A percentile compares a stretch with the other conserved stretches of the same genome.
phyloP scores from a whole-genome alignment of 2,113 vertebrate species.

The Nanorana parkeri region DNA sequence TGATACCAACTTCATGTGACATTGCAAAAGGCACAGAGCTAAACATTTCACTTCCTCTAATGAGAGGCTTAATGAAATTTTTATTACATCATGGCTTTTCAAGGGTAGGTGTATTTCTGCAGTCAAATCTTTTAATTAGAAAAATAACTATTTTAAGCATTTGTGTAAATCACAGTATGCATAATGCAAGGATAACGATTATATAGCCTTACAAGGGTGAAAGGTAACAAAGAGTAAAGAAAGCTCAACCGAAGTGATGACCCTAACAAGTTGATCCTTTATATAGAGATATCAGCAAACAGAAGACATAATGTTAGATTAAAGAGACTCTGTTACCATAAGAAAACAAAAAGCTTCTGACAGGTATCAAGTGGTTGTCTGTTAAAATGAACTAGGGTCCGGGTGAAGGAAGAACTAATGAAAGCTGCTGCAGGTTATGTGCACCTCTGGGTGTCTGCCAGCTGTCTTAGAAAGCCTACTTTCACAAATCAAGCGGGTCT shows the following conservation, averaged over 20 bases:
- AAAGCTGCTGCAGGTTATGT: too few relatives aligned
- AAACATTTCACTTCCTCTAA: background rate
- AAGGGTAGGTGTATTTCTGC: constrained; percentile 22
- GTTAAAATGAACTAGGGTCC: too few relatives aligned
- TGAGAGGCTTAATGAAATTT: constrained; percentile 17
- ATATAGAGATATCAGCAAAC: too few relatives aligned
- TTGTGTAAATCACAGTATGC: constrained; percentile 44
- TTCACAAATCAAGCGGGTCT: too few relatives aligned
- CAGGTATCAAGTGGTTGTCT: too few relatives aligned
- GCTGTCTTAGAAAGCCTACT: too few relatives aligned
- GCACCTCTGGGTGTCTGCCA: too few relatives aligned
- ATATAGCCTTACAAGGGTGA: background rate
- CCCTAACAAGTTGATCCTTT: background rate
- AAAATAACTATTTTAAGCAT: constrained; percentile 42
- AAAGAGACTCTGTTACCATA: too few relatives aligned
- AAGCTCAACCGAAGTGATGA: background rate
- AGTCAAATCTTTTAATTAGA: constrained; percentile 37
- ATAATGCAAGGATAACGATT: constrained; percentile 5
- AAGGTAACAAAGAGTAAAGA: background rate
- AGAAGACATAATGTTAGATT: too few relatives aligned
- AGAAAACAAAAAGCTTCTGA: too few relatives aligned
- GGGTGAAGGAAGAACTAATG: too few relatives aligned
- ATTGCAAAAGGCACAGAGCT: constrained; percentile 6
- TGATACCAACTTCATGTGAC: background rate
- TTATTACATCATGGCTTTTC: background rate